Base-by-base conservation (phyloP, 2,113 vertebrate species). In the Pseudopodoces humilis region DNA sequence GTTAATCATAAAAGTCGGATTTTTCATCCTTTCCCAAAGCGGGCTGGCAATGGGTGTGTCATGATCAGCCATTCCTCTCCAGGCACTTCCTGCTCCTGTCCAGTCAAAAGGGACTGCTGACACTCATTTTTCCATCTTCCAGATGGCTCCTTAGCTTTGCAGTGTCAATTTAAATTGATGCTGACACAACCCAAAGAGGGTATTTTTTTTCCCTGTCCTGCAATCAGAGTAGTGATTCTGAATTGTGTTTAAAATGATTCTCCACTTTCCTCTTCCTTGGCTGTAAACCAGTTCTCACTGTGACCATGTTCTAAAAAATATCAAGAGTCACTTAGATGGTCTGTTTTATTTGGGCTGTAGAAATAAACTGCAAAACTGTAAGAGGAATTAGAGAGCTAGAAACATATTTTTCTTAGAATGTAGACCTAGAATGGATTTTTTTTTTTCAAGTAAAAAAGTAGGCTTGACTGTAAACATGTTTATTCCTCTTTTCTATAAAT, bases 171-270 rank as follows among this genome's bases (percentile, higher is more conserved):
- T 69, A 72, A 92, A 89, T 47, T 52, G 53, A 41, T 67, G 62
- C 60, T 89, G 89, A 75, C 69, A 89, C 62, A 91, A 76, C 46
- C 55, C 55, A 87, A 87, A 95, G 30, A 85, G 44, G 10, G 8
- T 21, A 11, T 21, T 60, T 80, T 77, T 62, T 18, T 5, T 0
- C 71, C 22, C 35, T 30, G 49, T 67, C 58, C 52, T 84, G 62
- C 35, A 92, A 67, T 91, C 81, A 94, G 46, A 43, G 30, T n/a
- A 78, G 86, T 65, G 85, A 84, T 79, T 86, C 69, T 79, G 83
- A 75, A 87, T 47, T 50, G 22, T 49, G 52, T 74, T 87, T 88
- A 31, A 85, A 92, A 87, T 63, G 4, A 46, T 91, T 62, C 55
- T 91, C 58, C 39, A 50, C 70, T 90, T 88, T 60, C 55, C 20